Percentiles rank a stretch among this genome's conserved stretches.
Conservation (phyloP, 2,888 invertebrate species). For the Lithodes maja region DNA sequence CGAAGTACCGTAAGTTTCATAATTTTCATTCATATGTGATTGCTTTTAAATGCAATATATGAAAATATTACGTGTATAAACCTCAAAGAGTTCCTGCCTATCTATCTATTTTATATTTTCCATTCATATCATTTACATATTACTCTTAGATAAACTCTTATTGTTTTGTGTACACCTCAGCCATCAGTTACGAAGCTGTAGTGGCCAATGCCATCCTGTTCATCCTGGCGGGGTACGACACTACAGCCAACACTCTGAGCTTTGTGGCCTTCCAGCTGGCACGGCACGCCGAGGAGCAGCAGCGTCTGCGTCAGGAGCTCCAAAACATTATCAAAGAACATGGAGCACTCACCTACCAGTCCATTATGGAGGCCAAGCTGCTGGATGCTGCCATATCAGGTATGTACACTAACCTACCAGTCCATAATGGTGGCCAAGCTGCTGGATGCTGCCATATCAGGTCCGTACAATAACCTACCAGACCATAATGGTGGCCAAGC, state of each 20-base stretch:
- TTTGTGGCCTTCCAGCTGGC: conserved; percentile 78
- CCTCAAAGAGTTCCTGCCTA: neutral
- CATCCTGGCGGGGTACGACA: conserved; percentile 81
- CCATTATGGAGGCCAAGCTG: conserved; percentile 76
- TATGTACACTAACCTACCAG: neutral
- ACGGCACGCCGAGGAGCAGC: conserved; percentile 77
- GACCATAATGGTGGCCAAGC: neutral
- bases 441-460: neutral
- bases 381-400: conserved; percentile 74
- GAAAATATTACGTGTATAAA: neutral
- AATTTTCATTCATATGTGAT: neutral
- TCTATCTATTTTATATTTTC: too few relatives aligned
- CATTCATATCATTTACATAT: too few relatives aligned
- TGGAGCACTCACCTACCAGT: conserved; percentile 78
- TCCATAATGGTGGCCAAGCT: neutral
- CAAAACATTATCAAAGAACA: conserved; percentile 75
- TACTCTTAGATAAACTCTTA: too few relatives aligned
- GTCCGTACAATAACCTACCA: neutral
- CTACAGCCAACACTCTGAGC: conserved; percentile 79
- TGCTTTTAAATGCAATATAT: neutral
- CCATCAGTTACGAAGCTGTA: conserved; percentile 39
- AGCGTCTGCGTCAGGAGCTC: conserved; percentile 77
- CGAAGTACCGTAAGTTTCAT: conserved; percentile 36
- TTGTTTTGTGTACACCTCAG: neutral
- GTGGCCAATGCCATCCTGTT: conserved; percentile 79